Evolutionary conservation across 2,797 vertebrate species (phyloP), one percentile per base, ranked within the genome.

Genomic region (Melanotaenia nigrans): DNA sequence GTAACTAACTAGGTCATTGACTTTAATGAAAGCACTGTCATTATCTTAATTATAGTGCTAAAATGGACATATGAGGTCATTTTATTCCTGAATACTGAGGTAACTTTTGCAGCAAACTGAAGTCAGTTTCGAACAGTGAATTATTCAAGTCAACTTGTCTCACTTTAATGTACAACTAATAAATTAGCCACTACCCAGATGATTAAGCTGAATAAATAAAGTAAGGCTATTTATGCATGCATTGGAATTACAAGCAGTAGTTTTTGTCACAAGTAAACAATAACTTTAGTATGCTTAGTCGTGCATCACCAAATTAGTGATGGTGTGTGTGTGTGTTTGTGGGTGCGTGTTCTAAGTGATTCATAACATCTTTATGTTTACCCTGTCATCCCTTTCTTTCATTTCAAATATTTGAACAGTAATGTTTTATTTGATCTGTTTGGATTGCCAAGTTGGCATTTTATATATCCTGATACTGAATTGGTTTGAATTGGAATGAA

Each of bases 51-150:
- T 66, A 56, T 30, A 47, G 54, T 33, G 54, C 38, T 57, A 45
- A 57, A 67, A 57, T 47, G n/a, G 22, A 67, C 45, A 67, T 33
- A 57, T 45, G 65, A 57, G 54, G 38, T 24, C 24, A 28, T 32
- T 67, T 57, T 57, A 20, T 33, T 40, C 22, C 28, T 58, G 20
- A 42, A 33, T n/a, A 25, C 53, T 40, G 6, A 40, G 22, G 40
- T 30, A 16, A 42, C n/a, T 56, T 66, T 36, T 54, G 56, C 53
- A 55, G 25, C 64, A 56, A 25, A 56, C 36, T n/a, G 45, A 49
- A 10, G 45, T 49, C 18, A 49, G 18, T 49, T 7, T 49, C 5
- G 40, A 55, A 55, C 51, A 40, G 35, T 42, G 12, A 56, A 42
- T 42, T 56, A 20, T 42, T 42, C 40, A 42, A 30, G 53, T 53